Percentiles rank a stretch among this genome's conserved stretches.
These are phyloP conservation scores for Aphrophora alni DNA, from an alignment of 2,888 invertebrate species.

Conservation along the genomic window DNA sequence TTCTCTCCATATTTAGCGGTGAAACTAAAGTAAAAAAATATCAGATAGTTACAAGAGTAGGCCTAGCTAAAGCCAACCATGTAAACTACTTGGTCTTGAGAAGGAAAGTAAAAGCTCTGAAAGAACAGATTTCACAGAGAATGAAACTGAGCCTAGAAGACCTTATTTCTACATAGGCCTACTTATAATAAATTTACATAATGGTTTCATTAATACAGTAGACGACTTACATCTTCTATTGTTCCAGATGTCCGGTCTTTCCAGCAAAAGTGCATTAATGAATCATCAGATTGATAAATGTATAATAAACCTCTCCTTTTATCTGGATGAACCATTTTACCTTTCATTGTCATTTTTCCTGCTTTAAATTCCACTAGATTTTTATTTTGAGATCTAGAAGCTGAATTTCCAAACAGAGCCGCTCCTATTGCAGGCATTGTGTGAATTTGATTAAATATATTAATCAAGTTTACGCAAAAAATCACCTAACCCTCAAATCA, in stretches of 20 bases:
- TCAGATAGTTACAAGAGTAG: no score
- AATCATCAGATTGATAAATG: constrained; percentile 96
- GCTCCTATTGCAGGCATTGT: constrained; percentile 67
- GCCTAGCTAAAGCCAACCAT: no score
- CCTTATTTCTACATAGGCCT: no score
- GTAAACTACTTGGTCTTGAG: no score
- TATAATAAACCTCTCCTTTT: constrained; percentile 94
- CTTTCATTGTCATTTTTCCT: constrained; percentile 94
- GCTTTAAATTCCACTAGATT: constrained; percentile 95
- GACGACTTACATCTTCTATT: constrained; percentile 80
- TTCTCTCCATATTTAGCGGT: no score
- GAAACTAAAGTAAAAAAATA: no score
- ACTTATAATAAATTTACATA: no score
- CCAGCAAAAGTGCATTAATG: constrained; percentile 99
- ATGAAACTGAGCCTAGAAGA: no score
- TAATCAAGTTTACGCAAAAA: not conserved
- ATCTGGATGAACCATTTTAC: constrained; percentile 93
- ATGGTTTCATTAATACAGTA: no score
- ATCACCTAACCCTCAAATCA: no score
- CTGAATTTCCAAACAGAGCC: constrained; percentile 77
- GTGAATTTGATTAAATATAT: not conserved
- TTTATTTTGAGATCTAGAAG: constrained; percentile 80
- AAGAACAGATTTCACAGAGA: no score
- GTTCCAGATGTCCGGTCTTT: constrained; percentile 93
- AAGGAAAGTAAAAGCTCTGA: no score